Percentiles rank a stretch among this genome's conserved stretches.
phyloP scores from a whole-genome alignment of 1,140 invertebrate genomes.

The Scaptomyza graminum region DNA sequence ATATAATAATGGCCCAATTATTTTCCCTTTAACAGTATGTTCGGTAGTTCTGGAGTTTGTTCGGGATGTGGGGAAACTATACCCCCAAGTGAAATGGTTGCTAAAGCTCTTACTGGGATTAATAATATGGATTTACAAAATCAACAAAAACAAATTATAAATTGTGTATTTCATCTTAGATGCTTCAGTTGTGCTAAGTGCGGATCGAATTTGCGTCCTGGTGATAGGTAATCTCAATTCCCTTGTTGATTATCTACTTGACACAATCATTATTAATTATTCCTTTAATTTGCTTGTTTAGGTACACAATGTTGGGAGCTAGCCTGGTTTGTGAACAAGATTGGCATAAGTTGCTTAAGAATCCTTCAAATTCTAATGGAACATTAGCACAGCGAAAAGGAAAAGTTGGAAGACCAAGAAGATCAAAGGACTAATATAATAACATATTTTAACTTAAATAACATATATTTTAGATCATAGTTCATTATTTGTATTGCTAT shows the following conservation, averaged over 20 bases:
- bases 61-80: conserved; percentile 95
- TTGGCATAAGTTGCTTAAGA: conserved; percentile 95
- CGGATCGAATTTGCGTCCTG: conserved; percentile 91
- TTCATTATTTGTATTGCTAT: conserved; percentile 58
- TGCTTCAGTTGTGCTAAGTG: conserved; percentile 97
- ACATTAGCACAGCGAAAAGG: conserved; percentile 90
- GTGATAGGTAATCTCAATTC: conserved; percentile 89
- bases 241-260: not conserved
- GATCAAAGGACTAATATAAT: conserved; percentile 81
- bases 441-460: conserved; percentile 72
- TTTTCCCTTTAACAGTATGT: conserved; percentile 89
- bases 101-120: conserved; percentile 87
- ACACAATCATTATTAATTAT: not conserved
- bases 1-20: not conserved
- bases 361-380: conserved; percentile 85
- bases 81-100: conserved; percentile 95
- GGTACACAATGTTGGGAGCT: conserved; percentile 93
- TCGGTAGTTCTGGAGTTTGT: conserved; percentile 93
- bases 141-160: conserved; percentile 81
- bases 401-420: conserved; percentile 85
- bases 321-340: conserved; percentile 95
- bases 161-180: conserved; percentile 94
- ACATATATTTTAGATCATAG: conserved; percentile 73
- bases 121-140: conserved; percentile 84
- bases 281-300: conserved; percentile 66